These are phyloP conservation scores for Falco biarmicus DNA, from an alignment of 2,797 vertebrate genomes.

Conservation along the genomic window DNA sequence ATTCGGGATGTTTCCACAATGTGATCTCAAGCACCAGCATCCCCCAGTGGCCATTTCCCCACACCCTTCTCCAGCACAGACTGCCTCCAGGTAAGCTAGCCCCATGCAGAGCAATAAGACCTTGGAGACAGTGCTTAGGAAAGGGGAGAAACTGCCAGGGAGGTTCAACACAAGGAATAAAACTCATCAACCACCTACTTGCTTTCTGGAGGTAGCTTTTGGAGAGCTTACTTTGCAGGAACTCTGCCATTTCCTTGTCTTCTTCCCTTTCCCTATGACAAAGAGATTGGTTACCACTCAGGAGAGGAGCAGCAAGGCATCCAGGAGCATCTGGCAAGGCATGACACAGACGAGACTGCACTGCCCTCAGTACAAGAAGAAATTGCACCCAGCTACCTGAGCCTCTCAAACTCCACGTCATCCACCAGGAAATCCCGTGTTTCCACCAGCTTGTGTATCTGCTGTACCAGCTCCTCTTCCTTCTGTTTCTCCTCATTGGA, in stretches of 20 bases:
- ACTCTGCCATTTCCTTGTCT: conserved; percentile 90
- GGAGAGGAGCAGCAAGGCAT: background rate
- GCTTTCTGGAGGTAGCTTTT: conserved; percentile 76
- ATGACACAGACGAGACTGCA: background rate
- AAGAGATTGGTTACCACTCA: background rate
- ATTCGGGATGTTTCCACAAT: background rate
- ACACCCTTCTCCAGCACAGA: background rate
- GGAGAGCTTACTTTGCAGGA: conserved; percentile 85
- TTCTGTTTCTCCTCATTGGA: conserved; percentile 79
- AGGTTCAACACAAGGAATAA: background rate
- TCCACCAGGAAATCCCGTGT: conserved; percentile 92
- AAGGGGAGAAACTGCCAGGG: background rate
- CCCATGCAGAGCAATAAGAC: background rate
- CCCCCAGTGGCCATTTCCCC: background rate
- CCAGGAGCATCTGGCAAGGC: background rate
- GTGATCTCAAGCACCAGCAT: background rate
- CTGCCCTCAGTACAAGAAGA: background rate
- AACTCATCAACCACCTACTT: conserved; percentile 58
- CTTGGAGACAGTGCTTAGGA: background rate
- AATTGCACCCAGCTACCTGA: conserved; percentile 79
- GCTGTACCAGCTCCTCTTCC: conserved; percentile 87
- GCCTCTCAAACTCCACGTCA: conserved; percentile 90
- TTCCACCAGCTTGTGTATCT: conserved; percentile 92
- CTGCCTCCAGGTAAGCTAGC: background rate
- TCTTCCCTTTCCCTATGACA: conserved; percentile 87